Evolutionary conservation across 2,888 invertebrate genomes (phyloP), one percentile per base, ranked within the genome.

Genomic region (Eristalinus sepulchralis): DNA sequence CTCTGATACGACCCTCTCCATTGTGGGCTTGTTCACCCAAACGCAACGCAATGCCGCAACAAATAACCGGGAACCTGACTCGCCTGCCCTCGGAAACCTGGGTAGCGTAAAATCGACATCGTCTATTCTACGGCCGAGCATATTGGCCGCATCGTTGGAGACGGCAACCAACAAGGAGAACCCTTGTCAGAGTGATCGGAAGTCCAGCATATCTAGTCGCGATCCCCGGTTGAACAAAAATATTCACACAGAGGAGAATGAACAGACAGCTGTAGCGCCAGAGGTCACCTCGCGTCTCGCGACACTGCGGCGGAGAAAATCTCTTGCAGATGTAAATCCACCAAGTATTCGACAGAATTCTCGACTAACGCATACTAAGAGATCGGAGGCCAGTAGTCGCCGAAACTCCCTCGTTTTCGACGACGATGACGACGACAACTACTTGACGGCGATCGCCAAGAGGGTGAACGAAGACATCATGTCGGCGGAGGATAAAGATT

Each of bases 401-500:
- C 83, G 87, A 10, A 80, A 66, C 55, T 83, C 83, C 4, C 20
- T 83, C 11, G 80, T 76, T 10, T 83, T 87, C 39, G 87, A 87
- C 55, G 87, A 87, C 59, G 87, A 87, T n/a, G 88, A 89, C 33
- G 92, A 92, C 67, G 92, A 93, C 86, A 92, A 91, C 73, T 93
- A 92, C 88, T 88, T 93, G 13, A 92, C 92, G 1, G 92, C 92
- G 83, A 92, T 93, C 5, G 92, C 93, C 0, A 92, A 92, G 83
- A 91, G 91, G 83, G 92, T 93, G 1, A 92, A 92, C 75, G 92
- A 92, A 22, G 91, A 92, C 88, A 92, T 92, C 33, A 91, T 91
- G 91, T 90, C 91, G 22, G 90, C 91, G 0, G 91, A 91, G 63
- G 91, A 92, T 78, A 91, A 91, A 79, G 92, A 92, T 64, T 92